Percentiles rank a stretch among this genome's conserved stretches.
Conservation (phyloP, 2,113 vertebrate species). For the Pteruthius melanotis region DNA sequence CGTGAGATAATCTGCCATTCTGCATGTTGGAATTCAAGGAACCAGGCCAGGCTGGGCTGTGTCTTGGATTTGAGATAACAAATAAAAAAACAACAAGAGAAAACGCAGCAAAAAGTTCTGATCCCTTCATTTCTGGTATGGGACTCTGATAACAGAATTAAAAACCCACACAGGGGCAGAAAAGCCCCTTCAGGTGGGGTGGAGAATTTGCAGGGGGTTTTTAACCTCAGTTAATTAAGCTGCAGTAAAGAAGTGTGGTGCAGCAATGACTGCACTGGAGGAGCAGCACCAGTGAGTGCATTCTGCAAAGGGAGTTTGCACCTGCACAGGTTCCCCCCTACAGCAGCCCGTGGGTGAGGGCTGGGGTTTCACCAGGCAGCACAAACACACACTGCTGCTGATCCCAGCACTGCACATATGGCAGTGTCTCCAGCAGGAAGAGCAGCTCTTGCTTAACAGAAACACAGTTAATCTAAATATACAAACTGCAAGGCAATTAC, state of each 20-base stretch:
- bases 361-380: neutral
- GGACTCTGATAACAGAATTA: too few species aligned
- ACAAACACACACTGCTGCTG: neutral
- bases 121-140: too few species aligned
- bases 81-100: too few species aligned
- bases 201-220: neutral
- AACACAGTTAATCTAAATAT: neutral
- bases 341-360: neutral
- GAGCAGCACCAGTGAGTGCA: neutral
- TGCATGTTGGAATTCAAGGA: too few species aligned
- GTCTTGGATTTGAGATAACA: too few species aligned
- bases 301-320: neutral
- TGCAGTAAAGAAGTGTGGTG: neutral
- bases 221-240: neutral
- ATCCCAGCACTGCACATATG: neutral
- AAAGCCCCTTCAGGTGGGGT: too few species aligned
- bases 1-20: too few species aligned
- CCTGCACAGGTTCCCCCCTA: fast-evolving
- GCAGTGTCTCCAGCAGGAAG: neutral
- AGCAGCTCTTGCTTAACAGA: neutral
- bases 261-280: neutral
- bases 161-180: too few species aligned
- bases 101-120: too few species aligned
- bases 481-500: conserved; percentile 5
- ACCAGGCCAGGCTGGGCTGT: too few species aligned